Conservation (phyloP, 2,797 vertebrate species). For the Gobio occitaniae region DNA sequence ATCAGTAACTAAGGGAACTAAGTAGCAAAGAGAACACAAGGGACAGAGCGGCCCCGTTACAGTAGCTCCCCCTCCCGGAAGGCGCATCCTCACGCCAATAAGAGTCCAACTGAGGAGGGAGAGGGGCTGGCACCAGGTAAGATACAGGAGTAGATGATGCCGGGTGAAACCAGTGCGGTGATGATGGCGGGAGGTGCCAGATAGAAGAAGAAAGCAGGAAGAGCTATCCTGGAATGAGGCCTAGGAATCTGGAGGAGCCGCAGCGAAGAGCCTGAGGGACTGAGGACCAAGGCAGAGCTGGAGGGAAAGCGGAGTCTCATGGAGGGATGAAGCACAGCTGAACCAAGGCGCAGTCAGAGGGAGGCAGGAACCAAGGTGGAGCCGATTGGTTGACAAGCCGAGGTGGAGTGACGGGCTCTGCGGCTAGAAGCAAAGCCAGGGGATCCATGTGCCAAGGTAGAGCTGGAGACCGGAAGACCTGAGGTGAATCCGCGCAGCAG, state of each 20-base stretch:
- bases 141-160: background rate
- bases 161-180: background rate
- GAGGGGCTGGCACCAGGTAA: background rate
- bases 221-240: too few relatives aligned
- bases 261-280: too few relatives aligned
- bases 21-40: background rate
- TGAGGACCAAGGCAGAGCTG: background rate
- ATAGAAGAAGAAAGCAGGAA: background rate
- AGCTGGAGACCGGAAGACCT: background rate
- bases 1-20: background rate
- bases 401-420: background rate
- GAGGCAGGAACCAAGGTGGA: background rate
- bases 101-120: background rate
- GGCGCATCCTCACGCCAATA: background rate
- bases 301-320: background rate
- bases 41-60: too few relatives aligned
- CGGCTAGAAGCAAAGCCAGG: background rate
- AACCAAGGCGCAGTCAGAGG: background rate
- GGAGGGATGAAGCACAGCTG: background rate
- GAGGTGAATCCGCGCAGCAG: background rate
- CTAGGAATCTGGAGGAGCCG: too few relatives aligned
- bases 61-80: background rate
- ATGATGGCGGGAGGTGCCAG: background rate
- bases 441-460: too few relatives aligned
- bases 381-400: background rate